Conservation (phyloP, 2,888 invertebrate species). For the Oligia fasciuncula region DNA sequence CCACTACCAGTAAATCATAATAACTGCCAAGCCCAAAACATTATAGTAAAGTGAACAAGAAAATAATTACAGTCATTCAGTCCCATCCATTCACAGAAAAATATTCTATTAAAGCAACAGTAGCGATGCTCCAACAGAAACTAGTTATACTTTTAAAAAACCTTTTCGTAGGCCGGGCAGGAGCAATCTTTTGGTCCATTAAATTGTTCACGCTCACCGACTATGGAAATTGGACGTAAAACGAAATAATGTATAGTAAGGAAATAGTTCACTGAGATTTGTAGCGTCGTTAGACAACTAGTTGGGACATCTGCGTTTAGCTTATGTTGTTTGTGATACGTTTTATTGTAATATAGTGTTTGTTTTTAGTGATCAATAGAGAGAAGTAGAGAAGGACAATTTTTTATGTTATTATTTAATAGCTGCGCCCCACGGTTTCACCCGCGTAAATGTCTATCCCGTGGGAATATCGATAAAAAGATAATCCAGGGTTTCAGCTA, state of each 20-base stretch:
- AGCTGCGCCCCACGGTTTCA: too few species aligned
- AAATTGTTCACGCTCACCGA: constrained; percentile 88
- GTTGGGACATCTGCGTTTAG: constrained; percentile 65
- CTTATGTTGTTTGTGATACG: constrained; percentile 46
- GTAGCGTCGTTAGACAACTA: constrained; percentile 70
- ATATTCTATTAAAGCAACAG: constrained; percentile 52
- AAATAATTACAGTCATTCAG: constrained; percentile 32
- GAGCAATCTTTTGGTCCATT: constrained; percentile 89
- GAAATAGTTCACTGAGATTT: constrained; percentile 85
- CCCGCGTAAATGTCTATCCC: too few species aligned
- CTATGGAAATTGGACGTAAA: constrained; percentile 90
- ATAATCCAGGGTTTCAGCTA: too few species aligned
- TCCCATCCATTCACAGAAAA: constrained; percentile 42
- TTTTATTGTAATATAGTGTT: constrained; percentile 32
- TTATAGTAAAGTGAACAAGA: constrained; percentile 32
- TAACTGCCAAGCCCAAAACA: not conserved
- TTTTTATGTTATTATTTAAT: not conserved
- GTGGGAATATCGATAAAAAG: too few species aligned
- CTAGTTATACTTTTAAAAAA: constrained; percentile 76
- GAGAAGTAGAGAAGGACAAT: not conserved
- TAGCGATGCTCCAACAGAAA: constrained; percentile 53
- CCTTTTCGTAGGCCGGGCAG: constrained; percentile 83
- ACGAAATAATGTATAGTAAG: constrained; percentile 86
- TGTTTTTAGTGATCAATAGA: constrained; percentile 1
- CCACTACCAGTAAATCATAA: not conserved